Conservation (phyloP, 2,888 invertebrate species). For the Sesia bembeciformis region DNA sequence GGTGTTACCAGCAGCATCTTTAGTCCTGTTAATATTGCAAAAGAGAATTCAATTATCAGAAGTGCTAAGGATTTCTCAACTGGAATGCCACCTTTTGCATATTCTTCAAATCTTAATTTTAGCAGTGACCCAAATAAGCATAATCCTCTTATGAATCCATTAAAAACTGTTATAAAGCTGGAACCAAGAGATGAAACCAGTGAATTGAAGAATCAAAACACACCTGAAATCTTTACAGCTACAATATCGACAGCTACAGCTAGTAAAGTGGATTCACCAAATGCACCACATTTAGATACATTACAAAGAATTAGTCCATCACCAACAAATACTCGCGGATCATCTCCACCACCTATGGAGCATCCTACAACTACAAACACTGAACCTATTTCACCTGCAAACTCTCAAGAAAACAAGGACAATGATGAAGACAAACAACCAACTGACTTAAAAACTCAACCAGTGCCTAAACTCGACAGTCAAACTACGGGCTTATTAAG, state of each 20-base stretch:
- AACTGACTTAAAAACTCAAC: slow-evolving; percentile 60
- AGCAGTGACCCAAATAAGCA: slow-evolving; percentile 58
- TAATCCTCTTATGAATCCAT: slow-evolving; percentile 55
- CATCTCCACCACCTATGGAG: slow-evolving; percentile 60
- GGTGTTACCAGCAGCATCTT: slow-evolving; percentile 56
- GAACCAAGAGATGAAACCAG: slow-evolving; percentile 65
- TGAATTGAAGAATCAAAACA: slow-evolving; percentile 63
- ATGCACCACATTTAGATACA: slow-evolving; percentile 51
- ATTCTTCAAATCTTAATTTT: slow-evolving; percentile 54
- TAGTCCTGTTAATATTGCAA: slow-evolving; percentile 57
- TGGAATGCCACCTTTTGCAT: slow-evolving; percentile 54
- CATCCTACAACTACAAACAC: slow-evolving; percentile 51
- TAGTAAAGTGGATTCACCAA: slow-evolving; percentile 60
- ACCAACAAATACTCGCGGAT: slow-evolving; percentile 50
- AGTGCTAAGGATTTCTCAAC: slow-evolving; percentile 56
- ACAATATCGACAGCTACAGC: slow-evolving; percentile 56
- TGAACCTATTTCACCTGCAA: slow-evolving; percentile 62
- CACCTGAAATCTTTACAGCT: slow-evolving; percentile 67
- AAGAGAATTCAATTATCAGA: slow-evolving; percentile 58
- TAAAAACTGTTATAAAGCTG: slow-evolving; percentile 67
- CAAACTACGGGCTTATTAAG: slow-evolving; percentile 38
- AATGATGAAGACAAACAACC: slow-evolving; percentile 63
- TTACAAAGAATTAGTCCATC: slow-evolving; percentile 63
- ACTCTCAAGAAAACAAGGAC: slow-evolving; percentile 61
- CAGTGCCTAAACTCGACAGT: slow-evolving; percentile 44